Percentiles rank a stretch among this genome's conserved stretches.
These are phyloP conservation scores for Sitta carolinensis DNA, from an alignment of 2,797 vertebrate genomes.

Conservation along the genomic window DNA sequence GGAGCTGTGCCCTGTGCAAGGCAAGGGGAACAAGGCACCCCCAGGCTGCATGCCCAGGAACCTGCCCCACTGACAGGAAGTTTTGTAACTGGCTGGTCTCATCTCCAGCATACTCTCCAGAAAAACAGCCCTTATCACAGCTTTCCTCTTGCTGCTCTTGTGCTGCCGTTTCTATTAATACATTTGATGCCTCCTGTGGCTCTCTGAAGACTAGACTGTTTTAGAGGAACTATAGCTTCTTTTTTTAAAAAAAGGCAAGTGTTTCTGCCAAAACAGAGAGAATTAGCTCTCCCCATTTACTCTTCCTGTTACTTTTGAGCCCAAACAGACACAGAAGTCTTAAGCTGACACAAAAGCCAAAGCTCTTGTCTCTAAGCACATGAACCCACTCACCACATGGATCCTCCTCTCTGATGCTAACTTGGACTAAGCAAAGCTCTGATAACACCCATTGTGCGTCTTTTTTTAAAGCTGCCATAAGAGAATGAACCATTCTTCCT, in stretches of 20 bases:
- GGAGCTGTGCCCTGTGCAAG: rapidly evolving
- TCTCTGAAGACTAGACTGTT: background rate
- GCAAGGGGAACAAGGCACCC: background rate
- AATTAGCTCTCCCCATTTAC: background rate
- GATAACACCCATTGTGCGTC: background rate
- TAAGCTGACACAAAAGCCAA: background rate
- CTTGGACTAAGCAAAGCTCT: background rate
- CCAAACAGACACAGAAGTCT: background rate
- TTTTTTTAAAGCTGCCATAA: background rate
- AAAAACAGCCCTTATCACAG: background rate
- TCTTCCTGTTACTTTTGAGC: background rate
- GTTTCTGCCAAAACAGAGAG: background rate
- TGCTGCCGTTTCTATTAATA: background rate
- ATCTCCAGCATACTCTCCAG: background rate
- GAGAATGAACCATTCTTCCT: background rate
- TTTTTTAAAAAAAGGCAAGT: background rate
- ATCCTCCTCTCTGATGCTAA: background rate
- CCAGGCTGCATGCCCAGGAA: rapidly evolving
- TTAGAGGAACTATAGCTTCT: background rate
- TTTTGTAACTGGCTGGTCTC: background rate
- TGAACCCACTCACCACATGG: background rate
- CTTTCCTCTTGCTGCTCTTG: background rate
- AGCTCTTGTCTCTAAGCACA: background rate
- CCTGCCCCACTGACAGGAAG: background rate
- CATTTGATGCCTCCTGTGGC: background rate